phyloP scores from a whole-genome alignment of 2,797 vertebrate species.

The Ispidina lecontei region DNA sequence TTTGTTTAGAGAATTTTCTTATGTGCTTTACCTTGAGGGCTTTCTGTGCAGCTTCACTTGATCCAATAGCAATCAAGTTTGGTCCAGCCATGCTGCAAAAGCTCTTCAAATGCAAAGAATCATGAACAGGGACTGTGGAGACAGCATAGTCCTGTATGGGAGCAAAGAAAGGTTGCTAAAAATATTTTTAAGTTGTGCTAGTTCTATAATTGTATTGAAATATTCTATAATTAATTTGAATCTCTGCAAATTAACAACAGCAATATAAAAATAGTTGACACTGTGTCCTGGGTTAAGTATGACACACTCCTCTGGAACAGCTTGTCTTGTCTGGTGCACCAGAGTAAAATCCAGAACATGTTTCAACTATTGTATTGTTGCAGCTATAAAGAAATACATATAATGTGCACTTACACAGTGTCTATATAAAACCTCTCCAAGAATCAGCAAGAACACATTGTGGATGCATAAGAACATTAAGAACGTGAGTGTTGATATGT shows the following conservation, averaged over 20 bases:
- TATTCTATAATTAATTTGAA: conserved; percentile 7
- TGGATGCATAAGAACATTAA: background rate
- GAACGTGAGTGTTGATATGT: background rate
- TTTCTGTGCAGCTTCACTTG: conserved; percentile 94
- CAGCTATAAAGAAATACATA: background rate
- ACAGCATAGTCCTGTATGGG: conserved; percentile 92
- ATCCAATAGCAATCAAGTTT: conserved; percentile 92
- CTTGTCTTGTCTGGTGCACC: background rate
- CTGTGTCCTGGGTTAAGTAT: background rate
- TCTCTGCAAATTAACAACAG: background rate
- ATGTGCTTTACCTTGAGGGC: conserved; percentile 88
- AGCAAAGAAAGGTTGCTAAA: conserved; percentile 26
- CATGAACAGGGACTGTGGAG: conserved; percentile 91
- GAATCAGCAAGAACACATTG: background rate
- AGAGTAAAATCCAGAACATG: background rate
- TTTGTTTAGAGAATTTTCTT: conserved; percentile 20
- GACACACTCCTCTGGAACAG: background rate
- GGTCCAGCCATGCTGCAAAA: conserved; percentile 99
- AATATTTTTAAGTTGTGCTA: background rate
- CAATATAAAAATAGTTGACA: background rate
- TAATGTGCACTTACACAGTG: background rate
- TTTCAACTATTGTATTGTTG: background rate
- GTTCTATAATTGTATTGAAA: background rate
- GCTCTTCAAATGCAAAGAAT: conserved; percentile 91
- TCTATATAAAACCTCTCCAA: background rate